These are phyloP conservation scores for Trimorus sp. DNA, from an alignment of 2,888 invertebrate species.

Conservation along the genomic window DNA sequence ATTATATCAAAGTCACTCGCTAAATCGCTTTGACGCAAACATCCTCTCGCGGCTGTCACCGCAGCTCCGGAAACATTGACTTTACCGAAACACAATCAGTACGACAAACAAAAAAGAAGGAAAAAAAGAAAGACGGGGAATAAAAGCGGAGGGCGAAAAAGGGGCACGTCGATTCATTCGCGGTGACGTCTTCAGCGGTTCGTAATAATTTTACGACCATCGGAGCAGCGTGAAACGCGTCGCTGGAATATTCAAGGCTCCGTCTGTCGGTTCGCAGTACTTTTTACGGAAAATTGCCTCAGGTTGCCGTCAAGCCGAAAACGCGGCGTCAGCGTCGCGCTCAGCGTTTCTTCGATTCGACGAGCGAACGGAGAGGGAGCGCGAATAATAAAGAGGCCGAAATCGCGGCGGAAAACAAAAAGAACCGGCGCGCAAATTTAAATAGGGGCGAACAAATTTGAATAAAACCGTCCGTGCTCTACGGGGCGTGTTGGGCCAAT, in stretches of 20 bases:
- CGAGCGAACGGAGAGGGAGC: slow-evolving; percentile 30
- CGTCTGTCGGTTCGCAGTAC: slow-evolving; percentile 43
- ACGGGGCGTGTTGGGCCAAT: too few relatives aligned
- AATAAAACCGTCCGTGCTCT: not conserved
- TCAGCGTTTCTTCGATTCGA: slow-evolving; percentile 54
- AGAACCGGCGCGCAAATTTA: not conserved
- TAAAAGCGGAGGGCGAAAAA: slow-evolving; percentile 7
- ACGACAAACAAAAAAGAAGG: too few relatives aligned
- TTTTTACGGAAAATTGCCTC: slow-evolving; percentile 60
- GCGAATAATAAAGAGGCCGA: slow-evolving; percentile 36
- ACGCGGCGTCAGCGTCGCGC: slow-evolving; percentile 51
- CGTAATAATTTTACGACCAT: slow-evolving; percentile 56
- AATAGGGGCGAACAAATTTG: not conserved
- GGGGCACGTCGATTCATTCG: slow-evolving; percentile 8
- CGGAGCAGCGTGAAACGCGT: slow-evolving; percentile 39
- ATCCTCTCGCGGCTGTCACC: slow-evolving; percentile 11
- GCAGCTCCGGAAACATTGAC: slow-evolving; percentile 35
- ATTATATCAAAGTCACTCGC: slow-evolving; percentile 18
- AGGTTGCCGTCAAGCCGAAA: slow-evolving; percentile 46
- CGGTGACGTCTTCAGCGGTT: slow-evolving; percentile 37
- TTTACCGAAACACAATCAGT: slow-evolving; percentile 12
- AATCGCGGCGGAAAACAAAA: slow-evolving; percentile 19
- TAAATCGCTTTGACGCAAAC: slow-evolving; percentile 9
- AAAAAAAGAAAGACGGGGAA: slow-evolving; percentile 4
- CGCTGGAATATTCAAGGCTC: slow-evolving; percentile 38